phyloP scores from a whole-genome alignment of 2,888 invertebrate species.

The Ypsolopha sequella region DNA sequence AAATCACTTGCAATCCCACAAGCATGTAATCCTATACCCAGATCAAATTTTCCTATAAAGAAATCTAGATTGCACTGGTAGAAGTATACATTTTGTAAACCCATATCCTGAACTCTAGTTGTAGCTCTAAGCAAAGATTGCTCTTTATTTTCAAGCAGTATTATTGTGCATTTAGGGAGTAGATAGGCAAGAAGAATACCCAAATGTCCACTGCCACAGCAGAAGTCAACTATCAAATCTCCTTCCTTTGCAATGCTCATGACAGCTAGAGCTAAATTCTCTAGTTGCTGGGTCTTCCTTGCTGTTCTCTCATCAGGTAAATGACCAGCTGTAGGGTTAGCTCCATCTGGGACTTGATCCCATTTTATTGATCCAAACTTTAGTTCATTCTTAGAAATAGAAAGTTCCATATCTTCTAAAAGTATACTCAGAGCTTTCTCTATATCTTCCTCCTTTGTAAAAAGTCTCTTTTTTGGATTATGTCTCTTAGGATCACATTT shows the following conservation, averaged over 20 bases:
- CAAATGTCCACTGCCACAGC: slow-evolving; percentile 94
- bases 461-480: slow-evolving; percentile 79
- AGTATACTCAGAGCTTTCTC: slow-evolving; percentile 67
- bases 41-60: slow-evolving; percentile 83
- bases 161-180: slow-evolving; percentile 81
- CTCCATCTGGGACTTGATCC: slow-evolving; percentile 78
- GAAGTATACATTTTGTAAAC: slow-evolving; percentile 80
- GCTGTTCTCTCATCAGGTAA: slow-evolving; percentile 79
- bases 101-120: slow-evolving; percentile 74
- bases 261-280: slow-evolving; percentile 84
- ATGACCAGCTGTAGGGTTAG: slow-evolving; percentile 83
- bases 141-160: slow-evolving; percentile 93
- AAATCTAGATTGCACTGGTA: slow-evolving; percentile 94
- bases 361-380: slow-evolving; percentile 68
- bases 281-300: slow-evolving; percentile 88
- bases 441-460: slow-evolving; percentile 83
- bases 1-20: slow-evolving; percentile 96
- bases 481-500: slow-evolving; percentile 83
- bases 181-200: slow-evolving; percentile 87
- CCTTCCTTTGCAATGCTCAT: slow-evolving; percentile 76
- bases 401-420: slow-evolving; percentile 49
- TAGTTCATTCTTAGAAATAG: slow-evolving; percentile 32
- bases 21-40: slow-evolving; percentile 92
- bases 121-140: slow-evolving; percentile 83
- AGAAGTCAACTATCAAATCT: slow-evolving; percentile 90